Conservation (phyloP, 2,113 vertebrate species). For the Potamarius usumacintae region DNA sequence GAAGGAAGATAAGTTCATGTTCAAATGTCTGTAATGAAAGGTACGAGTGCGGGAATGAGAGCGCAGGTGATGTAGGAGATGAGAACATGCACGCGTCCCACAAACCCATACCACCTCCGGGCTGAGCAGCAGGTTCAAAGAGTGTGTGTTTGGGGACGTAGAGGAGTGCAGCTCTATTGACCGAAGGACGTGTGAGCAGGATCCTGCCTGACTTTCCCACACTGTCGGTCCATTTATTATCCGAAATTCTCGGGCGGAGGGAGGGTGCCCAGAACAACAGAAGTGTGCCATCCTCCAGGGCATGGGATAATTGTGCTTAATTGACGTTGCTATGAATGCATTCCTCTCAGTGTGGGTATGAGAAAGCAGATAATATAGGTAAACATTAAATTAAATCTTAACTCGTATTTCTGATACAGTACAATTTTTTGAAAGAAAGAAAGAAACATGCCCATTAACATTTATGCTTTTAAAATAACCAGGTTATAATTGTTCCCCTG, state of each 20-base stretch:
- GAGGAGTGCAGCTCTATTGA: slow-evolving; percentile 58
- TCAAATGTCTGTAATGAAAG: background rate
- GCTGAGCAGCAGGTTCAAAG: slow-evolving; percentile 61
- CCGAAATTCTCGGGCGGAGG: slow-evolving; percentile 53
- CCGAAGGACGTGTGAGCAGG: slow-evolving; percentile 64
- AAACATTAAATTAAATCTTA: background rate
- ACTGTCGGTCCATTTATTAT: slow-evolving; percentile 66
- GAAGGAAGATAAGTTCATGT: slow-evolving; percentile 11
- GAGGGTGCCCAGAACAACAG: slow-evolving; percentile 55
- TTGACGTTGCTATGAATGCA: slow-evolving; percentile 58
- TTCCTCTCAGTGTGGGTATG: slow-evolving; percentile 40
- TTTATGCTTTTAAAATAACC: background rate
- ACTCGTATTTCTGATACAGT: background rate
- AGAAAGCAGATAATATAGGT: background rate
- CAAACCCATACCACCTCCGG: slow-evolving; percentile 48
- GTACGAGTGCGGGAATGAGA: slow-evolving; percentile 1
- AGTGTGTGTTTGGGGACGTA: slow-evolving; percentile 32
- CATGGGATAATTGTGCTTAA: slow-evolving; percentile 63
- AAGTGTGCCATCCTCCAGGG: slow-evolving; percentile 69
- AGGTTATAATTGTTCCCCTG: background rate
- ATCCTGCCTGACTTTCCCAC: slow-evolving; percentile 67
- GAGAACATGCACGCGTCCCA: slow-evolving; percentile 57
- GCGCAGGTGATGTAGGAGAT: slow-evolving; percentile 50
- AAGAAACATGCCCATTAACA: background rate
- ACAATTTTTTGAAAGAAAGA: background rate